A percentile compares a stretch with the other conserved stretches of the same genome.
These are phyloP conservation scores for Poeciliopsis turneri DNA, from an alignment of 2,797 vertebrate species.

Conservation along the genomic window DNA sequence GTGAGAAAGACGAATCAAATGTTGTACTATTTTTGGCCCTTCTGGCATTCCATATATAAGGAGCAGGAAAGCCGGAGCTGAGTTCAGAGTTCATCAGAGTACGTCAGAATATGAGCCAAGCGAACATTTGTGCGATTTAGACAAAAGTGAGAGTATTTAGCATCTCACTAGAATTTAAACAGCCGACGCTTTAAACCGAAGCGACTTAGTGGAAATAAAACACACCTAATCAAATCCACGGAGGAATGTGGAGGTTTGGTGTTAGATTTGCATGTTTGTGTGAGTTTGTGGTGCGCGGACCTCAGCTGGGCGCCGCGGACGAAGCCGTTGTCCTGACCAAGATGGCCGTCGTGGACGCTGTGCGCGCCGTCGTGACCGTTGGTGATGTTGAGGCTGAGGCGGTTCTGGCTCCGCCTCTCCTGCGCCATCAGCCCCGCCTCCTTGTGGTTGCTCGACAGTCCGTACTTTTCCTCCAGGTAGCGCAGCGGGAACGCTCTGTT, in stretches of 20 bases:
- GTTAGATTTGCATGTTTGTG: conserved; percentile 1
- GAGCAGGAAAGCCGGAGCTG: too few relatives aligned
- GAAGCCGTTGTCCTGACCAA: conserved; percentile 69
- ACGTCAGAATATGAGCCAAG: too few relatives aligned
- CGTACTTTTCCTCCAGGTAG: conserved; percentile 91
- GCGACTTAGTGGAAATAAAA: not conserved
- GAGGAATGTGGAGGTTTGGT: not conserved
- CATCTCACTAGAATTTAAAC: not conserved
- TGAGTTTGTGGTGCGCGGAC: conserved; percentile 54
- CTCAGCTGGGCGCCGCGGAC: conserved; percentile 86
- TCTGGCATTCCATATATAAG: too few relatives aligned
- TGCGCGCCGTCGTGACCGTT: conserved; percentile 75
- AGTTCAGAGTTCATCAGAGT: too few relatives aligned
- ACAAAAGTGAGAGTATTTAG: too few relatives aligned
- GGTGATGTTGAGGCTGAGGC: conserved; percentile 88
- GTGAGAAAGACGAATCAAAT: too few relatives aligned
- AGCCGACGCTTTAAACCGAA: not conserved
- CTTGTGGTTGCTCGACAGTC: conserved; percentile 68
- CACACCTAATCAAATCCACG: not conserved
- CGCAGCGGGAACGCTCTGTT: conserved; percentile 91
- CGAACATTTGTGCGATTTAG: too few relatives aligned
- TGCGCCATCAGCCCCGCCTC: conserved; percentile 66
- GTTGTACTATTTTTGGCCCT: too few relatives aligned
- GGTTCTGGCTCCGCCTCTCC: conserved; percentile 84
- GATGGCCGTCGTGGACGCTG: conserved; percentile 21